Evolutionary conservation across 2,113 vertebrate genomes (phyloP).

Genomic region (Cynoglossus semilaevis): DNA sequence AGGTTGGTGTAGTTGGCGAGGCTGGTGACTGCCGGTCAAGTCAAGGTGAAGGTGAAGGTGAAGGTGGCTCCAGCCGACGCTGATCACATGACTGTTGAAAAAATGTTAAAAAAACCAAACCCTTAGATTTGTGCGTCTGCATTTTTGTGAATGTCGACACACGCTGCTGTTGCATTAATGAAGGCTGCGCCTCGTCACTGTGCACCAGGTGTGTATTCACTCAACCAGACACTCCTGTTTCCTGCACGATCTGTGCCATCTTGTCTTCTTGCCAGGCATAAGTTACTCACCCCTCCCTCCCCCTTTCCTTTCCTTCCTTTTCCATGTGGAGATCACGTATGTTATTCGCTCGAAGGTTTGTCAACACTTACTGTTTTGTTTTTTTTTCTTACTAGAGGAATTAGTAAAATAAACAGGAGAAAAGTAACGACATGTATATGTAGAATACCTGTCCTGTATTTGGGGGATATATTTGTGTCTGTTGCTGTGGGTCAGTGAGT

Average conservation of each 20-base stretch:
- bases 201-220: constrained; percentile 52
- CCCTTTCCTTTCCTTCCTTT: constrained; percentile 53
- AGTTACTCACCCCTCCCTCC: constrained; percentile 58
- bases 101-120: no score
- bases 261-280: constrained; percentile 58
- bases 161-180: constrained; percentile 6
- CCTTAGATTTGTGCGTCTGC: constrained; percentile 5
- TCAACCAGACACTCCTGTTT: constrained; percentile 59
- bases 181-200: constrained; percentile 34
- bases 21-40: constrained; percentile 20
- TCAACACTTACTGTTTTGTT: constrained; percentile 37
- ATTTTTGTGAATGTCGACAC: neutral
- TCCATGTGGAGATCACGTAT: constrained; percentile 67
- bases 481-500: constrained; percentile 28
- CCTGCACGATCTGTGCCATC: constrained; percentile 55
- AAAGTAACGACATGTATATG: constrained; percentile 4
- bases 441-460: neutral
- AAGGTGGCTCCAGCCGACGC: no score
- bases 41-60: constrained; percentile 29
- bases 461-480: constrained; percentile 12
- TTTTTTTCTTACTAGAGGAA: constrained; percentile 32
- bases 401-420: constrained; percentile 32
- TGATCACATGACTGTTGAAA: neutral
- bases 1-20: constrained; percentile 47
- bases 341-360: constrained; percentile 58